A percentile compares a stretch with the other conserved stretches of the same genome.
Conservation (phyloP, 2,113 vertebrate genomes). For the Corythornis vintsioides region DNA sequence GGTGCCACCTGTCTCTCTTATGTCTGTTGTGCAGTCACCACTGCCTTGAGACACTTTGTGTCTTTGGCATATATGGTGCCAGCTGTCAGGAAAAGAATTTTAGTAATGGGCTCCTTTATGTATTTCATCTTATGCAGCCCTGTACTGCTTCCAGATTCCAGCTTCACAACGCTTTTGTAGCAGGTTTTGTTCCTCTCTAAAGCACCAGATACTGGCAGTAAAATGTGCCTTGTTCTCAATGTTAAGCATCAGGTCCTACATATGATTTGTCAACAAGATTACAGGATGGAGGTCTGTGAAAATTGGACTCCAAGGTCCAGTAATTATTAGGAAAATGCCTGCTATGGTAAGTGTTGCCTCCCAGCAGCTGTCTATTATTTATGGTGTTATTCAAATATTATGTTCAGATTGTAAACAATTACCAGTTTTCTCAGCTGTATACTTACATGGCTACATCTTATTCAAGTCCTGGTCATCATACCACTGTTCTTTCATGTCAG, state of each 20-base stretch:
- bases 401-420: constrained; percentile 32
- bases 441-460: background rate
- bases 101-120: background rate
- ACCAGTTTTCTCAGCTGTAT: background rate
- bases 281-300: constrained; percentile 17
- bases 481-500: background rate
- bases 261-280: constrained; percentile 51
- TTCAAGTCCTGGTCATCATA: background rate
- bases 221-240: constrained; percentile 35
- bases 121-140: background rate
- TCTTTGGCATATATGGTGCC: background rate
- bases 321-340: constrained; percentile 60
- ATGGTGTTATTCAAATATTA: constrained; percentile 52
- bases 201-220: background rate
- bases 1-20: background rate
- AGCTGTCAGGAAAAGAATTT: background rate
- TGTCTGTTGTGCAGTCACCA: background rate
- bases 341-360: background rate
- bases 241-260: constrained; percentile 28
- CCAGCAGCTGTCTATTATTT: constrained; percentile 8
- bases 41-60: background rate
- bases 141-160: background rate
- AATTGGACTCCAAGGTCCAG: constrained; percentile 31
- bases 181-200: background rate
- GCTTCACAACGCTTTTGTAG: background rate